Evolutionary conservation across 2,888 invertebrate genomes (phyloP), one percentile per base, ranked within the genome.

Genomic region (Anticlea derivata): DNA sequence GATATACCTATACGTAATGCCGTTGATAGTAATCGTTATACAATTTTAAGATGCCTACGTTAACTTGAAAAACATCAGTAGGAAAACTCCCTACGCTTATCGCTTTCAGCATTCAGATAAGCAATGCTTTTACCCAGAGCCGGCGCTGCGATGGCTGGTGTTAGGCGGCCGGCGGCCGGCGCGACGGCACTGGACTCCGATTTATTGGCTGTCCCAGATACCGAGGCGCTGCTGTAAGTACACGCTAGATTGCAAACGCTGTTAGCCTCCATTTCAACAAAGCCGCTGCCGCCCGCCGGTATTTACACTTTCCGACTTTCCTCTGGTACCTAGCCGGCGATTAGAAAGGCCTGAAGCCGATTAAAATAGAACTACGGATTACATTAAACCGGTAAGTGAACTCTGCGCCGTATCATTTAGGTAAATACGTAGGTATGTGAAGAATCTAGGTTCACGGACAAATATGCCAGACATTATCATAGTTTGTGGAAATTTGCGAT

Each of bases 181-280:
- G 29, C 34, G 37, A 37, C 34, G 40, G 24, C 29, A 23, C 37
- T 46, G 11, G 17, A 43, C 17, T 51, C 23, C 52, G 55, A 58
- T 58, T 55, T 62, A 58, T 58, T 53, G 41, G 34, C 49, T 49
- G 50, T 49, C 37, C 41, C 34, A 47, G 48, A 53, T 49, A 49
- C 33, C 43, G 41, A 27, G 23, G 41, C 49, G 2, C 2, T 17
- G 4, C 17, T 3, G 4, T 17, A 2, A 24, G 26, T 33, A 20
- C 26, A 26, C n/a, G 30, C 12, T 31, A 47, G 33, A 47, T 39
- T 47, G 38, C 38, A 34, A 29, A 34, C 45, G 40, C 24, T 40
- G 37, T 37, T 43, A 47, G 43, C 41, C 38, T 45, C 17, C 31
- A 26, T 37, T 41, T 26, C n/a, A 35, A 50, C 35, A 35, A 40